phyloP scores from a whole-genome alignment of 2,888 invertebrate genomes.

The Phanerotoma sp. region DNA sequence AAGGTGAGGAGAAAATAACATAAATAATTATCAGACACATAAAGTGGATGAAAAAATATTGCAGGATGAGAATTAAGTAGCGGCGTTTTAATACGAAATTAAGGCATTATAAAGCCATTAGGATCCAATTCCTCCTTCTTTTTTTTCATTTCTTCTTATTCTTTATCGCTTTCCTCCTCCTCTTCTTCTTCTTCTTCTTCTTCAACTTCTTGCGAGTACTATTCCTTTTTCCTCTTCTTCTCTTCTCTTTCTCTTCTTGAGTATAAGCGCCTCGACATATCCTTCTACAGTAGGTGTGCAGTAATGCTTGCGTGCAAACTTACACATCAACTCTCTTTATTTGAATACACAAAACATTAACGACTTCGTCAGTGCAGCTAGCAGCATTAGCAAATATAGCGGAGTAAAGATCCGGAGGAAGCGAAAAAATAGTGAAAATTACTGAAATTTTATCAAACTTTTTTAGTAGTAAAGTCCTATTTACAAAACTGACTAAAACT shows the following conservation, averaged over 20 bases:
- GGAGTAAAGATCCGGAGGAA: conserved; percentile 3
- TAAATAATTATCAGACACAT: conserved; percentile 2
- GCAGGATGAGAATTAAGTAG: conserved; percentile 30
- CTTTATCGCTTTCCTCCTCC: conserved; percentile 15
- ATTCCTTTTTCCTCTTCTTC: too few relatives aligned
- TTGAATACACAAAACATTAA: conserved; percentile 55
- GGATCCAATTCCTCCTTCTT: conserved; percentile 30
- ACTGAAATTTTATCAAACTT: too few relatives aligned
- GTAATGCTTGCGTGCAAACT: conserved; percentile 47
- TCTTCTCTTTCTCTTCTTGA: conserved; percentile 12
- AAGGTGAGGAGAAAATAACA: background rate
- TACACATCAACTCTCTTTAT: conserved; percentile 49
- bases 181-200: conserved; percentile 11
- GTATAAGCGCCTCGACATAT: background rate
- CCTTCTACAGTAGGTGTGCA: conserved; percentile 21
- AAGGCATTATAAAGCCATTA: conserved; percentile 56
- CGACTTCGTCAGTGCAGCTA: conserved; percentile 33
- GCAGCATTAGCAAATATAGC: background rate
- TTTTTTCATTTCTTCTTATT: conserved; percentile 3
- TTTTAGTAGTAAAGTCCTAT: too few relatives aligned
- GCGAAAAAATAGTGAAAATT: background rate
- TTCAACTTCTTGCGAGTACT: conserved; percentile 6
- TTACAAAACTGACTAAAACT: too few relatives aligned
- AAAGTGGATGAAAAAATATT: conserved; percentile 16
- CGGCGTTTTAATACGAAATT: conserved; percentile 50